These are phyloP conservation scores for Phocoena phocoena DNA, from an alignment of 2,113 vertebrate species.

Conservation along the genomic window DNA sequence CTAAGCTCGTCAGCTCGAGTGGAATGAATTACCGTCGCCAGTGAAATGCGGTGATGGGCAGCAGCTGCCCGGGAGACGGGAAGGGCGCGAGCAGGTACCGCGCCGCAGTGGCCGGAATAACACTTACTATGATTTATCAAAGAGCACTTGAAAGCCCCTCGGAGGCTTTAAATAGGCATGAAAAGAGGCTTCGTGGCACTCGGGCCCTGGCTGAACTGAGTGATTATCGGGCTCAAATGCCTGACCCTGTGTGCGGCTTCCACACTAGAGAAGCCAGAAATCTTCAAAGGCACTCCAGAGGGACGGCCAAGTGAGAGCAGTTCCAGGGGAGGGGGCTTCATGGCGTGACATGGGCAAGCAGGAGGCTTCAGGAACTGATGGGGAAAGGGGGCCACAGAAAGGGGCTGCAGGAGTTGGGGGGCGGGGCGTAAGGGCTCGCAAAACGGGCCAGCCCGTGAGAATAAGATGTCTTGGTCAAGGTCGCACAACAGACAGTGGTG, in stretches of 20 bases:
- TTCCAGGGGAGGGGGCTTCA: not conserved
- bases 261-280: conserved; percentile 63
- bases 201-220: conserved; percentile 73
- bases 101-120: conserved; percentile 87
- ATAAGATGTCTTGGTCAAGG: not conserved
- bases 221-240: conserved; percentile 74
- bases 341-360: not conserved
- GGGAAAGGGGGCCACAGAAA: no score
- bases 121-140: conserved; percentile 90
- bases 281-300: conserved; percentile 70
- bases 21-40: conserved; percentile 87
- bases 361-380: not conserved
- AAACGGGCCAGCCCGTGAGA: not conserved
- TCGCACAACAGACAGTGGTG: rapidly evolving
- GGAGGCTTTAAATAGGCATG: conserved; percentile 89
- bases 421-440: not conserved
- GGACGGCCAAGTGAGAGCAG: not conserved
- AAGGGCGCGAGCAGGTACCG: conserved; percentile 83
- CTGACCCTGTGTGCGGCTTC: conserved; percentile 76
- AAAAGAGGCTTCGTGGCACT: conserved; percentile 83
- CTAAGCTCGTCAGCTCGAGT: conserved; percentile 83
- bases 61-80: conserved; percentile 84
- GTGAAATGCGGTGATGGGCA: conserved; percentile 82
- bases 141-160: conserved; percentile 94
- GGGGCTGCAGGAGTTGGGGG: not conserved